Percentiles rank a stretch among this genome's conserved stretches.
Evolutionary conservation across 2,113 vertebrate species (phyloP).

Genomic region (Marcusenius ussheri): DNA sequence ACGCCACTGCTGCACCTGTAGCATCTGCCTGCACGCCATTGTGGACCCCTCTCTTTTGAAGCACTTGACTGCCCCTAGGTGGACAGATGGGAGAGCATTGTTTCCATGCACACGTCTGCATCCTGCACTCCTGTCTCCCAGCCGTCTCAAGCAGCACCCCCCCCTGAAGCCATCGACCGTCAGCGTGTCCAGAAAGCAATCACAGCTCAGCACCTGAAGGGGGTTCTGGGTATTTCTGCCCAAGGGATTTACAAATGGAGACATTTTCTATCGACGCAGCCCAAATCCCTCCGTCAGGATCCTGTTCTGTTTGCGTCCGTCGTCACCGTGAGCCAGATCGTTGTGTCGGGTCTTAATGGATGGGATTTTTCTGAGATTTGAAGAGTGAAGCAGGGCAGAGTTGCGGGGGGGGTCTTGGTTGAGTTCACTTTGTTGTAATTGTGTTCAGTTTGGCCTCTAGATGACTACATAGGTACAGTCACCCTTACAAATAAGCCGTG

Average conservation of each 20-base stretch:
- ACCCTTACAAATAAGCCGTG: background rate
- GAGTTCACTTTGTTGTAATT: background rate
- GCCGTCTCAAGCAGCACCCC: constrained; percentile 31
- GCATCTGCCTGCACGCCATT: background rate
- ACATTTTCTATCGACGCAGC: background rate
- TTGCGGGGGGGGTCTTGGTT: background rate
- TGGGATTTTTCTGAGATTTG: background rate
- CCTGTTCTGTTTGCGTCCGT: background rate
- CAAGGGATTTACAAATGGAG: constrained; percentile 11
- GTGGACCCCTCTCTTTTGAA: constrained; percentile 26
- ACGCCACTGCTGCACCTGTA: background rate
- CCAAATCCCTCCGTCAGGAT: background rate
- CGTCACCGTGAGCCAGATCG: background rate
- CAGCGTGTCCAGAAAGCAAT: background rate
- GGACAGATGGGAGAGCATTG: constrained; percentile 38
- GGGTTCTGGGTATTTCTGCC: background rate
- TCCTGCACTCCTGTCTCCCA: background rate
- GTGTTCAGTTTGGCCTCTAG: background rate
- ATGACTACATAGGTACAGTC: background rate
- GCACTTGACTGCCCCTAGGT: constrained; percentile 65
- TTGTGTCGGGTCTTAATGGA: background rate
- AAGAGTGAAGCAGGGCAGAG: background rate
- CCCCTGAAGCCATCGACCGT: background rate
- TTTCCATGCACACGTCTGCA: background rate
- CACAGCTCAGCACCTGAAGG: background rate